A percentile compares a stretch with the other conserved stretches of the same genome.
Conservation (phyloP, 2,888 invertebrate genomes). For the Chrysolina oricalcia region DNA sequence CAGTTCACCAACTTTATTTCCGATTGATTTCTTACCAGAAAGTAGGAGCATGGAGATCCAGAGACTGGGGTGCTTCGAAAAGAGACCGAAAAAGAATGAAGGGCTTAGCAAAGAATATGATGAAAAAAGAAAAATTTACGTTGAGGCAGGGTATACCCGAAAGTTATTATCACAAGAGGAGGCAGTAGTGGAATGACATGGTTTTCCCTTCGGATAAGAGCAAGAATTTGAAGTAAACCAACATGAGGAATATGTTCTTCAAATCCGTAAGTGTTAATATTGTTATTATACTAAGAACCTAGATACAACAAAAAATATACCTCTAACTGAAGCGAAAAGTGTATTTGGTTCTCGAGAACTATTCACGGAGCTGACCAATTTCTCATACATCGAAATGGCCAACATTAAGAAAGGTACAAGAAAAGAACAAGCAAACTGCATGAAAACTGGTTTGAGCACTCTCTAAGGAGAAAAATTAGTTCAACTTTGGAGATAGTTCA, state of each 20-base stretch:
- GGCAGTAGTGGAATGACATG: no score
- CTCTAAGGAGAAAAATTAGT: conserved; percentile 47
- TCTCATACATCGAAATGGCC: conserved; percentile 55
- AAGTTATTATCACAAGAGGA: no score
- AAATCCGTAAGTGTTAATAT: conserved; percentile 72
- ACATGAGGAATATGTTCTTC: conserved; percentile 76
- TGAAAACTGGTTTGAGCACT: conserved; percentile 38
- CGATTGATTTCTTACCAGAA: no score
- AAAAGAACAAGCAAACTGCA: conserved; percentile 71
- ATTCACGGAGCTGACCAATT: conserved; percentile 69
- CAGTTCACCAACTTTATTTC: no score
- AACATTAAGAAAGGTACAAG: no score
- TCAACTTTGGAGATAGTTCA: conserved; percentile 40
- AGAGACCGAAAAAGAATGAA: no score
- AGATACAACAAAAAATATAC: conserved; percentile 61
- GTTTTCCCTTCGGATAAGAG: conserved; percentile 39
- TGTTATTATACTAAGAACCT: conserved; percentile 68
- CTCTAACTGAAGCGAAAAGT: conserved; percentile 30
- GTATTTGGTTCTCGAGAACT: conserved; percentile 70
- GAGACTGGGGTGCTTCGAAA: no score
- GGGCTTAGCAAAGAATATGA: no score
- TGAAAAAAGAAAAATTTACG: no score
- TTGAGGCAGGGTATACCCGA: no score
- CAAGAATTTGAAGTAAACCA: conserved; percentile 72
- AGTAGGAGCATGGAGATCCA: no score